phyloP scores from a whole-genome alignment of 2,113 vertebrate species.

The Hippocampus barbouri region DNA sequence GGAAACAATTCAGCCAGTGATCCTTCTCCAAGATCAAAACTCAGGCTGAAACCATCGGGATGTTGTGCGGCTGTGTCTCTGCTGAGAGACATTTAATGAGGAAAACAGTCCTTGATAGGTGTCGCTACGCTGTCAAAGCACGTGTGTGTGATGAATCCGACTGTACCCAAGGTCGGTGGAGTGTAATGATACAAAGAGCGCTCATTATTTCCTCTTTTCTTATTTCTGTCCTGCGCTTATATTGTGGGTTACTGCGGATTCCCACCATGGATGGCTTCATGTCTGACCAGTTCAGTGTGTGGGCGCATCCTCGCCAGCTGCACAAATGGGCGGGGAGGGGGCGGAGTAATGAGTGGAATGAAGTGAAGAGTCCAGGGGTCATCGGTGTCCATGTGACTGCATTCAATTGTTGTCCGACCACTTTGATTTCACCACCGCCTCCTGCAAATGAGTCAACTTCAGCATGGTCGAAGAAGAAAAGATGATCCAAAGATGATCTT shows the following conservation, averaged over 20 bases:
- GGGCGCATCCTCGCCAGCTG: conserved; percentile 44
- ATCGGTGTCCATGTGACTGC: conserved; percentile 2
- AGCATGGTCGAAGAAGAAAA: background rate
- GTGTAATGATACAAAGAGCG: background rate
- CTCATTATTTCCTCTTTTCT: background rate
- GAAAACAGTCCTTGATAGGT: background rate
- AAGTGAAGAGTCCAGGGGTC: conserved; percentile 12
- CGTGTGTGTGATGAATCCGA: background rate
- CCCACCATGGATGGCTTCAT: background rate
- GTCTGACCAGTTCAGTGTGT: background rate
- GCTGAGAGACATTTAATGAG: background rate
- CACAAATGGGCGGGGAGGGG: conserved; percentile 25
- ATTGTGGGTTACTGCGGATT: background rate
- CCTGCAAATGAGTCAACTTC: background rate
- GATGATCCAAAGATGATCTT: background rate
- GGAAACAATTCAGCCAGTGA: background rate
- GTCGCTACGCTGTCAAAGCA: background rate
- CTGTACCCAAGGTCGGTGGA: background rate
- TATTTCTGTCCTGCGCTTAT: background rate
- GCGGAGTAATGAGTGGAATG: conserved; percentile 22
- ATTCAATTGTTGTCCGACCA: background rate
- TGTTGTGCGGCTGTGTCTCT: background rate
- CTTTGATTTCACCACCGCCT: background rate
- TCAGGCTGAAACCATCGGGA: background rate
- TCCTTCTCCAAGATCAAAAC: background rate